These are phyloP conservation scores for Proisotoma minuta DNA, from an alignment of 2,888 invertebrate genomes.

Conservation along the genomic window DNA sequence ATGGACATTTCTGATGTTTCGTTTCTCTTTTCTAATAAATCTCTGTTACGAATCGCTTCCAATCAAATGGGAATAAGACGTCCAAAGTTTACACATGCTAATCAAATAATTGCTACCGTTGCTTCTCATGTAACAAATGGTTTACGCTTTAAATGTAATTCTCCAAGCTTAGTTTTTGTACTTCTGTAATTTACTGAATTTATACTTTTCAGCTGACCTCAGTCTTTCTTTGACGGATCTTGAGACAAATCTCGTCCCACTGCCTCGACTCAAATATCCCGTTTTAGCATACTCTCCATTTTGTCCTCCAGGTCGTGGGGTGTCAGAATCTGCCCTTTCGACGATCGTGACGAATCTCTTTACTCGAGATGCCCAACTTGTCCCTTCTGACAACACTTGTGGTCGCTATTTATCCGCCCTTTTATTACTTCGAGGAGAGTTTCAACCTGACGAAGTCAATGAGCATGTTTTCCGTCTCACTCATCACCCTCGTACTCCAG, in stretches of 20 bases:
- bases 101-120: slow-evolving; percentile 1
- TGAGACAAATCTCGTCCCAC: slow-evolving; percentile 3
- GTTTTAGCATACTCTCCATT: not conserved
- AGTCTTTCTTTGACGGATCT: not conserved
- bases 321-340: not conserved
- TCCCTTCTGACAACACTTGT: not conserved
- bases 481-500: not conserved
- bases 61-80: not conserved
- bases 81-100: not conserved
- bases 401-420: not conserved
- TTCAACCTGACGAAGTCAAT: not conserved
- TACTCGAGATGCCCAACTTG: not conserved
- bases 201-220: not conserved
- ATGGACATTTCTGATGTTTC: not conserved
- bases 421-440: not conserved
- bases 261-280: not conserved
- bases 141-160: not conserved
- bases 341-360: not conserved
- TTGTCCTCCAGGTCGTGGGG: not conserved
- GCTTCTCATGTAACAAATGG: not conserved
- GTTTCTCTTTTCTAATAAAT: not conserved
- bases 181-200: no score
- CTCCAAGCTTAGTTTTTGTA: no score
- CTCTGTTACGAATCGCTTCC: not conserved
- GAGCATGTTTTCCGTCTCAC: not conserved